Percentiles rank a stretch among this genome's conserved stretches.
These are phyloP conservation scores for Dicranocentrus wangi DNA, from an alignment of 2,888 invertebrate species.

Conservation along the genomic window DNA sequence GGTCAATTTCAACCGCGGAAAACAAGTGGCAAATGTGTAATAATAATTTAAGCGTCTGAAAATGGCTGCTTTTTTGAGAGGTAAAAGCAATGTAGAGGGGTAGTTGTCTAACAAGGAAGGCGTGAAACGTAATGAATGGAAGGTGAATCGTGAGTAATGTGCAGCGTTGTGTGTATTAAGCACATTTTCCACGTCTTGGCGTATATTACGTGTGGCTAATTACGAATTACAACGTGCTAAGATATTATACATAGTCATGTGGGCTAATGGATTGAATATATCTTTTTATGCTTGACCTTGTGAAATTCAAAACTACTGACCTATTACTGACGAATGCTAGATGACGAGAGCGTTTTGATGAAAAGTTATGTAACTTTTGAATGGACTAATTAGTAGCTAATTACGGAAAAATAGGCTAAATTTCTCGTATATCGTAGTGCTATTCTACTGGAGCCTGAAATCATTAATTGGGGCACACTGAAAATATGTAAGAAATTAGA, in stretches of 20 bases:
- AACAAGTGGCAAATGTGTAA: constrained; percentile 20
- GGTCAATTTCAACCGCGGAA: constrained; percentile 28
- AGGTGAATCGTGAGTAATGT: neutral
- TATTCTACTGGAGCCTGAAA: too few relatives aligned
- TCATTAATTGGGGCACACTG: too few relatives aligned
- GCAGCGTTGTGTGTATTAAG: neutral
- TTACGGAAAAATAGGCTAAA: too few relatives aligned
- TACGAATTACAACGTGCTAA: neutral
- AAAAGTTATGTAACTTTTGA: too few relatives aligned
- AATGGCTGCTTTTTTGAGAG: neutral
- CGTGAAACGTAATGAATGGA: constrained; percentile 39
- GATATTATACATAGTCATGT: too few relatives aligned
- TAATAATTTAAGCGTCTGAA: neutral
- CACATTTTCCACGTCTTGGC: too few relatives aligned
- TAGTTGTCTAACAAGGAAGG: constrained; percentile 27
- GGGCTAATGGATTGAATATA: too few relatives aligned
- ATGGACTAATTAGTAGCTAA: too few relatives aligned
- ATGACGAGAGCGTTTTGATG: too few relatives aligned
- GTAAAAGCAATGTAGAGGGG: constrained; percentile 6
- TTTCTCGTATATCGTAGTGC: too few relatives aligned
- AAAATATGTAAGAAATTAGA: too few relatives aligned
- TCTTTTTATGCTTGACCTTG: constrained; percentile 27
- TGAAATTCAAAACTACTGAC: constrained; percentile 41
- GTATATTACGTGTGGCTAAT: too few relatives aligned
- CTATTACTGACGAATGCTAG: constrained; percentile 17